These are phyloP conservation scores for Sternotherus odoratus DNA, from an alignment of 2,797 vertebrate genomes.

Conservation along the genomic window DNA sequence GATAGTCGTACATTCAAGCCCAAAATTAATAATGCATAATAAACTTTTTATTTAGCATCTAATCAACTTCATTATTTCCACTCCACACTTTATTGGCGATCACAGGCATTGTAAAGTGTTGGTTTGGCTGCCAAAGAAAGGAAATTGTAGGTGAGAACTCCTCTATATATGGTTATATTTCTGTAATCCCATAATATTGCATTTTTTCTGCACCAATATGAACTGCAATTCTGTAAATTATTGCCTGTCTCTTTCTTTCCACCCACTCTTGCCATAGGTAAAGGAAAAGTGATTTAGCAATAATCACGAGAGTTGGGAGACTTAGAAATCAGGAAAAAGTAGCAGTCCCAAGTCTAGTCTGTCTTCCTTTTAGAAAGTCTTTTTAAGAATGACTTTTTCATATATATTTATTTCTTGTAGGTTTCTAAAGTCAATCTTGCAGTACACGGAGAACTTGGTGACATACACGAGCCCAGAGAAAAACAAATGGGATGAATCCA, in stretches of 20 bases:
- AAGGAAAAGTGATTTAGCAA: neutral
- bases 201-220: neutral
- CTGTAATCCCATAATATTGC: neutral
- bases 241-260: neutral
- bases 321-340: neutral
- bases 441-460: constrained; percentile 80
- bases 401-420: constrained; percentile 48
- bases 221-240: constrained; percentile 28
- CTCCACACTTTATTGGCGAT: neutral
- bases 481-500: constrained; percentile 80
- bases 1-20: neutral
- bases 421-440: constrained; percentile 79
- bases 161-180: neutral
- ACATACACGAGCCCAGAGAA: constrained; percentile 72
- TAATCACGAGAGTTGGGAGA: neutral
- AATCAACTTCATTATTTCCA: neutral
- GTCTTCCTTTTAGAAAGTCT: neutral
- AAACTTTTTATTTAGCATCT: neutral
- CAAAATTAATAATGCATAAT: neutral
- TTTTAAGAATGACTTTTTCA: neutral
- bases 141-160: neutral
- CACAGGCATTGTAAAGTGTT: neutral
- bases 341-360: neutral
- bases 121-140: neutral
- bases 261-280: neutral